phyloP scores from a whole-genome alignment of 2,797 vertebrate species.

The Pelobates cultripes region DNA sequence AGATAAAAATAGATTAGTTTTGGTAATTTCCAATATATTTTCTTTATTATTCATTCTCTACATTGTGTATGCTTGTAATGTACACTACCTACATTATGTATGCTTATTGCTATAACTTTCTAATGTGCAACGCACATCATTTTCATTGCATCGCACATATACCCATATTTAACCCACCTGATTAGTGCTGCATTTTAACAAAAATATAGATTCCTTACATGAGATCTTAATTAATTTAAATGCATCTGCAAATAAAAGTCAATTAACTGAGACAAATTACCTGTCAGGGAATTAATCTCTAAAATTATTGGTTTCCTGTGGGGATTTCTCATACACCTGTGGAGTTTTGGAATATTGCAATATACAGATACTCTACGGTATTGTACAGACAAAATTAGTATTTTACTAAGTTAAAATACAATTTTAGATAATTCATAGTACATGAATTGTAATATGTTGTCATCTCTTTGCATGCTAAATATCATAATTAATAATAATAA shows the following conservation, averaged over 20 bases:
- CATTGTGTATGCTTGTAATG: too few species aligned
- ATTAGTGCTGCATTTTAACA: not conserved
- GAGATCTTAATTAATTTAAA: constrained; percentile 2
- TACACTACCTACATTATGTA: too few species aligned
- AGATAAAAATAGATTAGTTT: too few species aligned
- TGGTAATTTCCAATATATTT: too few species aligned
- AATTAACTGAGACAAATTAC: not conserved
- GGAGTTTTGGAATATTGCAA: not conserved
- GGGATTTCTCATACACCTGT: not conserved
- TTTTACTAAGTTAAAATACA: not conserved
- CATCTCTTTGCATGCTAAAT: too few species aligned
- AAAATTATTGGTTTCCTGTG: not conserved
- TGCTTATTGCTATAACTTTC: too few species aligned
- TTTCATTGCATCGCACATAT: too few species aligned
- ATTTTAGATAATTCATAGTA: not conserved
- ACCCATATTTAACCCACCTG: not conserved
- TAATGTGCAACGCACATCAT: too few species aligned
- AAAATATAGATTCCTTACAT: not conserved
- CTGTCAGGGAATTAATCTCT: constrained; percentile 5
- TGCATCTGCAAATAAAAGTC: not conserved
- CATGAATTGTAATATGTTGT: too few species aligned
- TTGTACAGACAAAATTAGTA: not conserved
- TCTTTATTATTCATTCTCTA: too few species aligned
- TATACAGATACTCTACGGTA: not conserved
- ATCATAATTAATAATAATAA: too few species aligned